Percentiles rank a stretch among this genome's conserved stretches.
phyloP scores from a whole-genome alignment of 2,113 vertebrate species.

The Podiceps cristatus region DNA sequence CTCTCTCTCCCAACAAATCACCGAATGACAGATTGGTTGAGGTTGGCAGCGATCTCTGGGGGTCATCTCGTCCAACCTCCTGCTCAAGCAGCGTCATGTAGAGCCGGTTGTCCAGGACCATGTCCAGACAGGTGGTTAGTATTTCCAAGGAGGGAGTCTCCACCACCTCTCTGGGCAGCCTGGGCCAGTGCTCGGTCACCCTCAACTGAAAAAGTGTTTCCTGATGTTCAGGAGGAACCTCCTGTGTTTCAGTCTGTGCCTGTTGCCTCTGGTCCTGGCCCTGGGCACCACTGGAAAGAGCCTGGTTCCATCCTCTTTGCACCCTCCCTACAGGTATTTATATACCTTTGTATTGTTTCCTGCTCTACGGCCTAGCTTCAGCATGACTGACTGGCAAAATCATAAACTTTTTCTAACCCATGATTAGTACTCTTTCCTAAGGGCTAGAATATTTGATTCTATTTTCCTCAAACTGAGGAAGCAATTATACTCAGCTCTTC shows the following conservation, averaged over 20 bases:
- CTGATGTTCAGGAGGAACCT: background rate
- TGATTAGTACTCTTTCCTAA: background rate
- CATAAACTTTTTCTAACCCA: background rate
- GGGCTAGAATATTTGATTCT: background rate
- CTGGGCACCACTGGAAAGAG: background rate
- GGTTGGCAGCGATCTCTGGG: background rate
- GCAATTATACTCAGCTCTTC: background rate
- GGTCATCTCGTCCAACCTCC: background rate
- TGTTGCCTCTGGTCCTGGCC: background rate
- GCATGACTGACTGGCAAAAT: background rate
- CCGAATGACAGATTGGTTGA: background rate
- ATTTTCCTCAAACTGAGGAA: background rate
- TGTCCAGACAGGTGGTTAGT: rapidly evolving
- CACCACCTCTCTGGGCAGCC: background rate
- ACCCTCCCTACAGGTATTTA: background rate
- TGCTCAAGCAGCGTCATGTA: background rate
- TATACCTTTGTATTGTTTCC: background rate
- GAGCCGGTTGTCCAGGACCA: background rate
- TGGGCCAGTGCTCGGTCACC: background rate
- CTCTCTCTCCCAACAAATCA: background rate
- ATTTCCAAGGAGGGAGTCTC: background rate
- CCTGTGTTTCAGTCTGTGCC: background rate
- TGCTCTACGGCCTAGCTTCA: background rate
- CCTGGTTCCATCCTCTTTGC: background rate
- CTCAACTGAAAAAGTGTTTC: background rate